Percentiles rank a stretch among this genome's conserved stretches.
phyloP scores from a whole-genome alignment of 2,888 invertebrate genomes.

The Agrotis segetum region DNA sequence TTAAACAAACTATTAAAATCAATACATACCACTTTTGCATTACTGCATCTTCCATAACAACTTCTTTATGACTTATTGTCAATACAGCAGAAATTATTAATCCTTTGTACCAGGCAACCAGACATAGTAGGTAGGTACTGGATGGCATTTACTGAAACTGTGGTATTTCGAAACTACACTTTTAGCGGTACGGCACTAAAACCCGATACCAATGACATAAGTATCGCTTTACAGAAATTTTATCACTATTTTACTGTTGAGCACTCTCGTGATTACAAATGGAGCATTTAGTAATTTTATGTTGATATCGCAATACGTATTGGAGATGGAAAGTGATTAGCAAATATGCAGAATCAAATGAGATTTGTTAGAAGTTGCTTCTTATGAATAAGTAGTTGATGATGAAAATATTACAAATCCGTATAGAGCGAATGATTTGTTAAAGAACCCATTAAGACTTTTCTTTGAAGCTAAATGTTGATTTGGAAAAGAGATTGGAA shows the following conservation, averaged over 20 bases:
- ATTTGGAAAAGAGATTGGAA: not conserved
- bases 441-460: not conserved
- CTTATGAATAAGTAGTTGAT: not conserved
- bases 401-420: not conserved
- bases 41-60: not conserved
- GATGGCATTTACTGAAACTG: constrained; percentile 40
- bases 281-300: not conserved
- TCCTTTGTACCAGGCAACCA: constrained; percentile 2
- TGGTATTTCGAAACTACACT: constrained; percentile 35
- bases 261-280: constrained; percentile 12
- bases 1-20: constrained; percentile 12
- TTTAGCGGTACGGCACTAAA: constrained; percentile 28
- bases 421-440: too few species aligned
- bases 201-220: constrained; percentile 5
- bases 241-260: constrained; percentile 32
- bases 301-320: not conserved
- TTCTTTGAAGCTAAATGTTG: not conserved
- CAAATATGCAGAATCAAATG: not conserved
- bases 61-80: constrained; percentile 28
- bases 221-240: constrained; percentile 1
- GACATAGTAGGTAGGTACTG: not conserved
- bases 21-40: constrained; percentile 12
- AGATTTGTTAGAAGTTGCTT: not conserved
- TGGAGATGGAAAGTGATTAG: constrained; percentile 7
- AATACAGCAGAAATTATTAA: constrained; percentile 7